phyloP scores from a whole-genome alignment of 37 sponge, comb jelly and placozoan genomes.

The Halichondria panicea region DNA sequence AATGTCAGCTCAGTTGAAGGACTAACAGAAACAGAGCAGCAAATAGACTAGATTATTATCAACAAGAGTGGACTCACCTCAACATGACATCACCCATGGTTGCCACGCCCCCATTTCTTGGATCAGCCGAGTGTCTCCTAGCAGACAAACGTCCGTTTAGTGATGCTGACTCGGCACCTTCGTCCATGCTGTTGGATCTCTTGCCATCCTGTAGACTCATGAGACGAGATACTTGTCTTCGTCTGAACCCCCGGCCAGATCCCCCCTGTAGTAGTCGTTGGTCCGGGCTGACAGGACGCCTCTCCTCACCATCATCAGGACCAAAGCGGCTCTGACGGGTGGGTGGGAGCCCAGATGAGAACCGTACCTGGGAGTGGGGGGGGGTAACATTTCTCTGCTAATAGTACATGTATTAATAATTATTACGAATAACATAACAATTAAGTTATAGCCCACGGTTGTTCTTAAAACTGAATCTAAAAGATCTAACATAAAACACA shows the following conservation, averaged over 20 bases:
- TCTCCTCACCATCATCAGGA: slow-evolving; percentile 22
- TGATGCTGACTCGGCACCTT: not conserved
- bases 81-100: slow-evolving; percentile 12
- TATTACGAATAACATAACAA: too few relatives aligned
- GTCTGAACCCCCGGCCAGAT: slow-evolving; percentile 11
- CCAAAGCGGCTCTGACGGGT: slow-evolving; percentile 57
- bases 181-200: not conserved
- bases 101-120: not conserved
- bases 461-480: too few relatives aligned
- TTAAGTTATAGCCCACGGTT: too few relatives aligned
- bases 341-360: slow-evolving; percentile 54
- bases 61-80: not conserved
- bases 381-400: too few relatives aligned
- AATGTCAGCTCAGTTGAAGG: slow-evolving; percentile 56
- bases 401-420: too few relatives aligned
- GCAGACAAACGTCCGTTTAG: not conserved
- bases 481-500: too few relatives aligned
- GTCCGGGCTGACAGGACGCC: not conserved
- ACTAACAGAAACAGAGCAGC: slow-evolving; percentile 7
- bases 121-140: too few relatives aligned
- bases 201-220: slow-evolving; percentile 21
- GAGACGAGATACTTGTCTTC: slow-evolving; percentile 27
- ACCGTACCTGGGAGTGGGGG: slow-evolving; percentile 35
- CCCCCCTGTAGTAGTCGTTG: slow-evolving; percentile 3
- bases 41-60: not conserved